Base-by-base conservation (phyloP, 92 coral and sea anemone species). In the Isaurus tuberculatus region DNA sequence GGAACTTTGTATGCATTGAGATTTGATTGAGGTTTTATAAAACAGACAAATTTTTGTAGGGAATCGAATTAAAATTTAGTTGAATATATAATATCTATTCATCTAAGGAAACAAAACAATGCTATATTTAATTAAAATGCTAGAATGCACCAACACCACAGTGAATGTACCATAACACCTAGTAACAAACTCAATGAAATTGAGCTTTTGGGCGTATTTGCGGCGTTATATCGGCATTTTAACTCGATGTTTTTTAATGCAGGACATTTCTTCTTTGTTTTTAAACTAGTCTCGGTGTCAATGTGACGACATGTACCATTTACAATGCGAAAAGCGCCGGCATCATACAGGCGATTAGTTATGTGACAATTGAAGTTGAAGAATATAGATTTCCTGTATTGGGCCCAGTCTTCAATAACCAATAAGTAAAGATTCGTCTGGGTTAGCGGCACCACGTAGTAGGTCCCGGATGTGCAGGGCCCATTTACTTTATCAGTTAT, bases 291-390 rank as follows among this genome's bases (percentile, higher is more conserved):
- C 75, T 92, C 81, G 22, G 92, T 87, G 31, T 94, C 99, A 30
- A 97, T 94, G 43, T 97, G 99, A 16, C 95, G 93, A 81, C 99
- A 97, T 16, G 99, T 97, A 44, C 99, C 99, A 83, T 97, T 97
- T 37, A 97, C 99, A 22, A 97, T 97, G 28, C 99, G 94, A 51
- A 92, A 97, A 17, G 99, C 98, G 28, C 99, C 99, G 17, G 99
- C 98, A 83, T 97, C 99, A 80, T 88, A 97, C 61, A 97, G 97
- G 23, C 93, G 88, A 79, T 97, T 97, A 72, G 93, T 97, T 37
- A 97, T 97, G 79, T 89, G 99, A 73, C 99, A 97, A 83, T 97
- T 97, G 88, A 97, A 94, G 94, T 97, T 97, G 86, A 94, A 97
- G 69, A 97, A 97, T 85, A 83, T 92, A 0, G 99, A 97, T 69